Base-by-base conservation (phyloP, 2,888 invertebrate genomes). In the Drosophila robusta region DNA sequence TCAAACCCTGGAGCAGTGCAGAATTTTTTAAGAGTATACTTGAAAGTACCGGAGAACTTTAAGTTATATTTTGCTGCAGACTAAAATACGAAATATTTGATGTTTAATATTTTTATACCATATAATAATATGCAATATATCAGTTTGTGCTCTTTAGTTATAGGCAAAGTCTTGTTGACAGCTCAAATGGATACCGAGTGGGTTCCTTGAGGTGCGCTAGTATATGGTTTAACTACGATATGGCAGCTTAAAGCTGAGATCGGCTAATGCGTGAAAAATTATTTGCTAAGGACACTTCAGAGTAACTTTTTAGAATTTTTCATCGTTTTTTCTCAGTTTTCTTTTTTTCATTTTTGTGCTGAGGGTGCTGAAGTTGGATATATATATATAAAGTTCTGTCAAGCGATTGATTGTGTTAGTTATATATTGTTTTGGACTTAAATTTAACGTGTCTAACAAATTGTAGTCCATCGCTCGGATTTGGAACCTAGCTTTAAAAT, bases 251-350 rank as follows among this genome's bases (percentile, higher is more conserved):
- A 72, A 80, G 82, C 80, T 72, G 76, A 58, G 54, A 54, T 66
- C 67, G 61, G 32, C 41, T 50, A 57, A 57, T 44, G 57, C 44
- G 68, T 70, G 49, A 50, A 50, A 24, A 41, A 32, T 4, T 34
- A 50, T 46, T 56, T 75, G 81, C 83, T 87, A 83, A 87, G 87
- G 82, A 82, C 82, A 82, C 87, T 82, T 87, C 75, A 80, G 81
- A 82, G 81, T 83, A 83, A 83, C 80, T 24, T 47, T 75, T 45
- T 34, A 3, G 16, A 9, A 16, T 41, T 41, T 41, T 11, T 9
- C 14, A 29, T 49, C 34, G 5, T 4, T 36, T 26, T 46, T 39
- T 51, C 12, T 47, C 18, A n/a, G n/a, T n/a, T 44, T 9, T 3
- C 16, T 16, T 18, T 14, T 45, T 16, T 46, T 22, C 47, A 3